Percentiles rank a stretch among this genome's conserved stretches.
These are phyloP conservation scores for Virgularia gustaviana DNA, from an alignment of 92 coral and sea anemone species.

Conservation along the genomic window DNA sequence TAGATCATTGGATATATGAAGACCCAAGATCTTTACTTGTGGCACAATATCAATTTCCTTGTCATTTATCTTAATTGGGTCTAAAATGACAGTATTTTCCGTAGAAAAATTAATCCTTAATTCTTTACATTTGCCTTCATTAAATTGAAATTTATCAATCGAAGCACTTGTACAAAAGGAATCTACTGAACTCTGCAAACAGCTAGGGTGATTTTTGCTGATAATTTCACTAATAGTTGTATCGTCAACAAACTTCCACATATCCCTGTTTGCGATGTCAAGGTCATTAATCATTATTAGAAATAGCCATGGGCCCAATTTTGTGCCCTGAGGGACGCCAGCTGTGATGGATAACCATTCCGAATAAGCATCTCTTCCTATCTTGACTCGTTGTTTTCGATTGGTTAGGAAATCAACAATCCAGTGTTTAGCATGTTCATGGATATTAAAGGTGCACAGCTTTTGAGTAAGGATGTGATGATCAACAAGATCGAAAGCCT, in stretches of 20 bases:
- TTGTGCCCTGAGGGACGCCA: constrained; percentile 47
- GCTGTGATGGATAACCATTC: constrained; percentile 41
- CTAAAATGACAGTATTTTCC: too few relatives aligned
- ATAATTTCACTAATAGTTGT: constrained; percentile 30
- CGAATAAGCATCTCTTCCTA: constrained; percentile 26
- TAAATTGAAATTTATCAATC: constrained; percentile 30
- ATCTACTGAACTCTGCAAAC: constrained; percentile 18
- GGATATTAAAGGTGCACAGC: background rate
- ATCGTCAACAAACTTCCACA: constrained; percentile 47
- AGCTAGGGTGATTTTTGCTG: constrained; percentile 10
- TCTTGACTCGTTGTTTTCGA: constrained; percentile 26
- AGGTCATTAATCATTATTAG: constrained; percentile 34
- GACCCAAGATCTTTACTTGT: constrained; percentile 51
- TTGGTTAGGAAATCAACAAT: constrained; percentile 3
- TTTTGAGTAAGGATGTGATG: constrained; percentile 8
- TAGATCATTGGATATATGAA: constrained; percentile 45
- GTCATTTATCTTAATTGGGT: constrained; percentile 29
- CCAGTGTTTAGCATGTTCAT: background rate
- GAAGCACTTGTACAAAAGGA: constrained; percentile 10
- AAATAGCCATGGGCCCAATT: constrained; percentile 44
- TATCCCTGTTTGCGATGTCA: constrained; percentile 10
- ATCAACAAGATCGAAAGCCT: constrained; percentile 22
- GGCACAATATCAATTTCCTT: constrained; percentile 41
- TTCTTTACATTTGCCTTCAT: constrained; percentile 42
- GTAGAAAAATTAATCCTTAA: constrained; percentile 22